Conservation (phyloP, 2,113 vertebrate genomes). For the Oxyura jamaicensis region DNA sequence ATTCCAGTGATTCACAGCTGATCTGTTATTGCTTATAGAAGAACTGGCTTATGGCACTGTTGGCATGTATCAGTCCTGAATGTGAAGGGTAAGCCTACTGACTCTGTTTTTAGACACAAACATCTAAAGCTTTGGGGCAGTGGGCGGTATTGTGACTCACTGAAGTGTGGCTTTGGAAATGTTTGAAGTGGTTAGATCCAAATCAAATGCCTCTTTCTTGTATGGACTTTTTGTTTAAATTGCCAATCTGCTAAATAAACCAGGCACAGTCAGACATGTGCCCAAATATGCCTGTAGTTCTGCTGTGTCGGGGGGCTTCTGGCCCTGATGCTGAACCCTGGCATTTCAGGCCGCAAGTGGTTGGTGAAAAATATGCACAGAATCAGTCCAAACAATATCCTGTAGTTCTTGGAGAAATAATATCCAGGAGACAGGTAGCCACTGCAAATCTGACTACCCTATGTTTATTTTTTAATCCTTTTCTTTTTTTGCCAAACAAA, state of each 20-base stretch:
- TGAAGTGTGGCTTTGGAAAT: not conserved
- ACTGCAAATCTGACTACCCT: not conserved
- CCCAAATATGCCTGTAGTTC: not conserved
- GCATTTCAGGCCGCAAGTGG: not conserved
- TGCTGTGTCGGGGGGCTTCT: not conserved
- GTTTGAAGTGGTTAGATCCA: slow-evolving; percentile 3
- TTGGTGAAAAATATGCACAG: not conserved
- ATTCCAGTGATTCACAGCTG: slow-evolving; percentile 48
- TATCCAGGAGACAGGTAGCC: not conserved
- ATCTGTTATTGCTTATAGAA: slow-evolving; percentile 14
- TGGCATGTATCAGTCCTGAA: not conserved
- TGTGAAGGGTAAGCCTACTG: not conserved
- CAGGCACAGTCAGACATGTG: not conserved
- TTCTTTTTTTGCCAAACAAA: slow-evolving; percentile 7
- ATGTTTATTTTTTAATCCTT: not conserved
- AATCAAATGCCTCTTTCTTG: not conserved
- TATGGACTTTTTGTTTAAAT: slow-evolving; percentile 3
- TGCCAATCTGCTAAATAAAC: not conserved
- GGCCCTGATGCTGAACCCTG: not conserved
- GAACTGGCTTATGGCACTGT: not conserved
- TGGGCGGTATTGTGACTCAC: slow-evolving; percentile 1
- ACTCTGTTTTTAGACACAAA: not conserved
- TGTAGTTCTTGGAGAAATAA: not conserved
- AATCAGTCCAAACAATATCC: not conserved
- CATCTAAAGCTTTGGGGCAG: not conserved